A percentile compares a stretch with the other conserved stretches of the same genome.
Conservation (phyloP, 2,113 vertebrate species). For the Carassius carassius region DNA sequence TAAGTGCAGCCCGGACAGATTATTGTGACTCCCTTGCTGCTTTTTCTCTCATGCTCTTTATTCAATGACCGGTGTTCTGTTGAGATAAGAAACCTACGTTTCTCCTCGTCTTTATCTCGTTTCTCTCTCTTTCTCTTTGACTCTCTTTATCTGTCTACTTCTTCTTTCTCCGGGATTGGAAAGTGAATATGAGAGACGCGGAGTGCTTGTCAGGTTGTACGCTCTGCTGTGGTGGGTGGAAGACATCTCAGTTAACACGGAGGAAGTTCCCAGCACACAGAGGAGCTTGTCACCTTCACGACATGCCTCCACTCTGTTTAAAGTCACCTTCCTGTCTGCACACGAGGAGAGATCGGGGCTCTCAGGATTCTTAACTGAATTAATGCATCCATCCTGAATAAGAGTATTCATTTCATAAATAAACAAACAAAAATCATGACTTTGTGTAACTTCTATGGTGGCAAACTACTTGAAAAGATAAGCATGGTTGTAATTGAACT, state of each 20-base stretch:
- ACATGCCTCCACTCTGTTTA: not conserved
- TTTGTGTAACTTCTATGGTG: not conserved
- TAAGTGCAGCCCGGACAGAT: constrained; percentile 1
- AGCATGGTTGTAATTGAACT: not conserved
- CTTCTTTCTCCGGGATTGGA: constrained; percentile 26
- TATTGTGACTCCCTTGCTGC: constrained; percentile 24
- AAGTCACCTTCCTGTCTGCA: constrained; percentile 23
- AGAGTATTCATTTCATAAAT: no score
- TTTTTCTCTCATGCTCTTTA: constrained; percentile 38
- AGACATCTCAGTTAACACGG: constrained; percentile 28
- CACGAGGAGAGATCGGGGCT: not conserved
- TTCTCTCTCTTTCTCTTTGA: constrained; percentile 18
- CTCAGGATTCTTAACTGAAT: no score
- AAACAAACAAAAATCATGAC: not conserved
- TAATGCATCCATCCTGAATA: no score
- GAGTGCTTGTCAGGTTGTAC: constrained; percentile 26
- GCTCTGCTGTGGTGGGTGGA: constrained; percentile 25
- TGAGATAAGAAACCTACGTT: constrained; percentile 50
- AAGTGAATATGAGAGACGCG: constrained; percentile 2
- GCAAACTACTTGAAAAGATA: not conserved
- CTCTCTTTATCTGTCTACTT: constrained; percentile 13
- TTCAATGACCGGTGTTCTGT: constrained; percentile 47
- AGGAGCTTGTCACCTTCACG: constrained; percentile 2
- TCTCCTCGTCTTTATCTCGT: constrained; percentile 43
- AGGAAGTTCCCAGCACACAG: not conserved